Evolutionary conservation across 2,113 vertebrate genomes (phyloP), one percentile per base, ranked within the genome.

Genomic region (Corvus cornix): DNA sequence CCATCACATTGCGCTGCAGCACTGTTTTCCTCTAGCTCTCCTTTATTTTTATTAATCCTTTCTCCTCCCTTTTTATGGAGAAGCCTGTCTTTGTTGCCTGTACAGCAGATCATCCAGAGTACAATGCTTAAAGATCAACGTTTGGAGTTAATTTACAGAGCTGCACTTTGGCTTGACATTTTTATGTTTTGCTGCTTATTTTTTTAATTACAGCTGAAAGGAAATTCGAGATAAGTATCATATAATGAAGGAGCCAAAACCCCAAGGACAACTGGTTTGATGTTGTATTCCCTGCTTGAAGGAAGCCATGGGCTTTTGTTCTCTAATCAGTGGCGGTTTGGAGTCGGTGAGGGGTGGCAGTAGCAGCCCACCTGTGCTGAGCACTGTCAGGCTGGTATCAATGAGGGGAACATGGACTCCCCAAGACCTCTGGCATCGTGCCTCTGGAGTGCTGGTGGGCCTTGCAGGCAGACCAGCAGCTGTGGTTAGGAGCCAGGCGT

Each of bases 151-250:
- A 97, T 98, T 97, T 97, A 96, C 78, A 88, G 80, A 97, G 63
- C 91, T 92, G 88, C 84, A 53, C 90, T 94, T 87, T 97, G 81
- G 91, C 91, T 91, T 62, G 88, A 92, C 77, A 6, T 79, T 95
- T 97, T 98, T 97, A 87, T 66, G 79, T 88, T 96, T 78, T 1
- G 33, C 53, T 73, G 79, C 78, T 97, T 96, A 80, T 95, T 97
- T 97, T 97, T 97, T 90, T 96, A 96, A 97, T 97, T 97, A 97
- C 52, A 86, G 33, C 87, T 94, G 90, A 94, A 94, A 96, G 74
- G 96, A 96, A 96, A 92, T 93, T 96, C 8, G 51, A 96, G 89
- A 97, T 97, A 96, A 95, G 49, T 85, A 93, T 97, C 78, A 59
- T 81, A 87, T 95, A 95, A 89, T 81, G 84, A 93, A 77, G 44